A percentile compares a stretch with the other conserved stretches of the same genome.
Conservation (phyloP, 1,140 invertebrate genomes). For the Rhopalosiphum padi region DNA sequence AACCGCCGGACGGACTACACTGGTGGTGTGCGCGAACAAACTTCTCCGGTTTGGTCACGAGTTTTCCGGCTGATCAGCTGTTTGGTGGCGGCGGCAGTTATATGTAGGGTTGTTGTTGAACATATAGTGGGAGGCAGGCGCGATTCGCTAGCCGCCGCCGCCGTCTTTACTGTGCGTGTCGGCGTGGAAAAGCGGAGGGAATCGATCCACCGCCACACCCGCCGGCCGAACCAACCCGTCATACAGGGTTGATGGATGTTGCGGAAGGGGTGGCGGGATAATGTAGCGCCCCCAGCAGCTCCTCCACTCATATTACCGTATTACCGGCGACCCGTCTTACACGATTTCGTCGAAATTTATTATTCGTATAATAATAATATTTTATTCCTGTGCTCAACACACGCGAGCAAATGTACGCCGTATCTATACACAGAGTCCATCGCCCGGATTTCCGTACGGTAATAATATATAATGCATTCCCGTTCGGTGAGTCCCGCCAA, state of each 20-base stretch:
- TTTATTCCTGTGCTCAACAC: background rate
- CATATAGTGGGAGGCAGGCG: background rate
- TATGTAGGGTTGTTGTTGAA: constrained; percentile 1
- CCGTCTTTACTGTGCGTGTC: constrained; percentile 13
- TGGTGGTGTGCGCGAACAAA: background rate
- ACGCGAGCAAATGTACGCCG: background rate
- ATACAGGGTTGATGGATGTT: background rate
- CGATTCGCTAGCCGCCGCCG: background rate
- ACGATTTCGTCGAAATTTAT: background rate
- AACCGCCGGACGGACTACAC: constrained; percentile 39
- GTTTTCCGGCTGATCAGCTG: constrained; percentile 57
- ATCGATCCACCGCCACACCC: constrained; percentile 26
- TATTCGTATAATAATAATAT: background rate
- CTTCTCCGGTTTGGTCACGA: constrained; percentile 49
- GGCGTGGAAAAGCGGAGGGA: constrained; percentile 47
- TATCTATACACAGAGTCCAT: background rate
- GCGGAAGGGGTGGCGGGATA: background rate
- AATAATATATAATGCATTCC: background rate
- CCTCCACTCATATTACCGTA: background rate
- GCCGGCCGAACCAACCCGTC: background rate
- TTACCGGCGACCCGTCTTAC: background rate
- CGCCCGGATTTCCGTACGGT: background rate
- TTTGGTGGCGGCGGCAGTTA: constrained; percentile 30
- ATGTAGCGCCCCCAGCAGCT: background rate
- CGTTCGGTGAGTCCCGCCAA: background rate